Conservation (phyloP, 2,113 vertebrate genomes). For the Phalacrocorax aristotelis region DNA sequence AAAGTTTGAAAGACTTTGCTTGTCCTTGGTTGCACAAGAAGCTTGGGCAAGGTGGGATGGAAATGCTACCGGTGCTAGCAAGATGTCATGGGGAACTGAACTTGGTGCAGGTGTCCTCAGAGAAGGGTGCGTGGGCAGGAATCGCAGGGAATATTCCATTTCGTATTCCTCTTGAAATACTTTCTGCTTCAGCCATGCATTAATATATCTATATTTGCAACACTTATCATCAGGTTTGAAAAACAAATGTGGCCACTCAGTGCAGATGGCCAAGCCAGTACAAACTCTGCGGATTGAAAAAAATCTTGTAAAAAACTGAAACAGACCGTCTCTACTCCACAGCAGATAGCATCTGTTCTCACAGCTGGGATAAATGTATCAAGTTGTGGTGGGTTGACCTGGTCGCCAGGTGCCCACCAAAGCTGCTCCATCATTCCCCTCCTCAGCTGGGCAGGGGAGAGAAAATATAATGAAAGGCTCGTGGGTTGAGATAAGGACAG, state of each 20-base stretch:
- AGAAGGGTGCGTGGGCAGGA: background rate
- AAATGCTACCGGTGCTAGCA: background rate
- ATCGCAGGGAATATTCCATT: background rate
- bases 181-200: accelerated
- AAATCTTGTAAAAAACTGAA: background rate
- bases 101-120: background rate
- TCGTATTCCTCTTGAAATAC: background rate
- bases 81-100: background rate
- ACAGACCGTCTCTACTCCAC: too few species aligned
- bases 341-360: background rate
- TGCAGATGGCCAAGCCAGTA: too few species aligned
- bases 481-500: too few species aligned
- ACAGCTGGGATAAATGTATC: background rate
- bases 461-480: too few species aligned
- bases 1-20: background rate
- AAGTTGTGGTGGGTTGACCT: too few species aligned
- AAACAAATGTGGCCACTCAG: accelerated
- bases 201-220: background rate
- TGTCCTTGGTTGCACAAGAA: background rate
- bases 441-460: too few species aligned
- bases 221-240: background rate
- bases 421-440: too few species aligned
- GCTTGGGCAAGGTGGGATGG: background rate
- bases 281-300: background rate
- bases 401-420: too few species aligned